phyloP scores from a whole-genome alignment of 2,797 vertebrate species.

The Argentina silus region DNA sequence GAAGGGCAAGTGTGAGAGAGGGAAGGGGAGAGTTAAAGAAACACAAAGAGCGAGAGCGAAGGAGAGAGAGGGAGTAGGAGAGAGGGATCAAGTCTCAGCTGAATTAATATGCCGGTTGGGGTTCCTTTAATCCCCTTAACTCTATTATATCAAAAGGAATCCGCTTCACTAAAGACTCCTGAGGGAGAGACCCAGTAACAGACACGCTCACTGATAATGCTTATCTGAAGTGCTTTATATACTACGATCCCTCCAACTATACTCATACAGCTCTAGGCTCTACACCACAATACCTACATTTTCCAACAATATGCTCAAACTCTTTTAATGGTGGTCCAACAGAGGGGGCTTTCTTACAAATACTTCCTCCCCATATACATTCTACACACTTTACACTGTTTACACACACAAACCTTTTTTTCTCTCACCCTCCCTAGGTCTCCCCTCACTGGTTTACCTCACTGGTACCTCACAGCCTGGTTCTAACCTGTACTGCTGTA shows the following conservation, averaged over 20 bases:
- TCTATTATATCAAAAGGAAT: conserved; percentile 57
- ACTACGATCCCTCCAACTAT: not conserved
- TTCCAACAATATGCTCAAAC: not conserved
- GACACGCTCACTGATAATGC: not conserved
- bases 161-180: conserved; percentile 38
- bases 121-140: conserved; percentile 49
- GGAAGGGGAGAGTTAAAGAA: not conserved
- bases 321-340: not conserved
- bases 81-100: conserved; percentile 35
- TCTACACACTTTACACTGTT: too few species aligned
- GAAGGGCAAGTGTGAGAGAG: not conserved
- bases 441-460: not conserved
- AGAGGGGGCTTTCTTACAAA: too few species aligned
- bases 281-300: not conserved
- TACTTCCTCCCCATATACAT: too few species aligned
- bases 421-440: not conserved
- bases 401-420: not conserved
- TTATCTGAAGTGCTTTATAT: not conserved
- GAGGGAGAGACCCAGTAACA: conserved; percentile 16
- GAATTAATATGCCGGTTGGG: conserved; percentile 47
- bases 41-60: not conserved
- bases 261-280: not conserved
- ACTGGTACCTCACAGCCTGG: conserved; percentile 72
- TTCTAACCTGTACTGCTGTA: conserved; percentile 63
- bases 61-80: not conserved